These are phyloP conservation scores for Thamnaconus septentrionalis DNA, from an alignment of 2,113 vertebrate species.

Conservation along the genomic window DNA sequence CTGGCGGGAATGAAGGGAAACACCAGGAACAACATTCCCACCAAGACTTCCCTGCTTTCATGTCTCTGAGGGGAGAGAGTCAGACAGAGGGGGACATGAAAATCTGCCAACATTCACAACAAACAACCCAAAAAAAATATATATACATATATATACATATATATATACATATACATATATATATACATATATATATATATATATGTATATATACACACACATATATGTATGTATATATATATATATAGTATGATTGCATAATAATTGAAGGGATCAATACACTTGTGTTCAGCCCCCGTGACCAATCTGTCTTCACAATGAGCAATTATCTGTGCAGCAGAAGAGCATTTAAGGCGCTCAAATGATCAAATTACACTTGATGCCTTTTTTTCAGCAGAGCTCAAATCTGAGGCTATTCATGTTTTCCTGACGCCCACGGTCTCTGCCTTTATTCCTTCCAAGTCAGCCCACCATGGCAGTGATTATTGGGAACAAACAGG, in stretches of 20 bases:
- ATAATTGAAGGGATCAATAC: no score
- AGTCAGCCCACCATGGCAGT: slow-evolving; percentile 9
- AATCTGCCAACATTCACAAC: slow-evolving; percentile 14
- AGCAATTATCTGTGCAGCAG: slow-evolving; percentile 22
- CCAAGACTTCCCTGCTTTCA: slow-evolving; percentile 86
- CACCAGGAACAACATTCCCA: slow-evolving; percentile 90
- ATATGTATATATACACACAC: not conserved
- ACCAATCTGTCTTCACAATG: slow-evolving; percentile 31
- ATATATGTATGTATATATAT: no score
- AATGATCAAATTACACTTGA: slow-evolving; percentile 31
- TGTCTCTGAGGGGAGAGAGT: slow-evolving; percentile 71
- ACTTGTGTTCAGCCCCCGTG: not conserved
- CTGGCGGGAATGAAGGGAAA: slow-evolving; percentile 97
- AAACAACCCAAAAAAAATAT: no score
- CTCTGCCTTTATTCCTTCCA: slow-evolving; percentile 2
- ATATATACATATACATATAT: not conserved
- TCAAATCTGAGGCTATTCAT: slow-evolving; percentile 14
- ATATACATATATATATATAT: no score
- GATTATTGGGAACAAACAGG: slow-evolving; percentile 26
- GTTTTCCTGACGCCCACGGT: slow-evolving; percentile 11
- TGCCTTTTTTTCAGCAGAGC: slow-evolving; percentile 7
- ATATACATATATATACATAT: no score
- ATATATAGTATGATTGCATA: no score
- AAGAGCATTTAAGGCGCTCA: slow-evolving; percentile 29
- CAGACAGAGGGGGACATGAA: no score